phyloP scores from a whole-genome alignment of 2,888 invertebrate genomes.

The Rhamnusium bicolor region DNA sequence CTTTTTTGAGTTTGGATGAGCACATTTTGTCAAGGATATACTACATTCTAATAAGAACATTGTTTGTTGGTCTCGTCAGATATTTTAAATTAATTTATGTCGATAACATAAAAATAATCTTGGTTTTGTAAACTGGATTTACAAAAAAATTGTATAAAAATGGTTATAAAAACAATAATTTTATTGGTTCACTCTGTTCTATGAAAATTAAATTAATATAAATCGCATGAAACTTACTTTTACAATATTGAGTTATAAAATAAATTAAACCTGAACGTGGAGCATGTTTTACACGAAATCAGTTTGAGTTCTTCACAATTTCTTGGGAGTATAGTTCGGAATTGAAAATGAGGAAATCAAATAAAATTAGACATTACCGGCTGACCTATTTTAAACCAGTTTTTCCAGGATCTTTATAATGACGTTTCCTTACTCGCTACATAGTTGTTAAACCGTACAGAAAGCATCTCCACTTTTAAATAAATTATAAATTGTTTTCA shows the following conservation, averaged over 20 bases:
- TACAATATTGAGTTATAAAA: constrained; percentile 19
- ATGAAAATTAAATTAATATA: constrained; percentile 1
- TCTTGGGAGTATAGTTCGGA: constrained; percentile 51
- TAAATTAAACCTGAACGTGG: constrained; percentile 13
- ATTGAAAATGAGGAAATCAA: constrained; percentile 56
- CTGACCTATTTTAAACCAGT: constrained; percentile 57
- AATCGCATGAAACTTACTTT: background rate
- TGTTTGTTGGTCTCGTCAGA: too few species aligned
- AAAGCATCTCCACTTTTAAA: background rate
- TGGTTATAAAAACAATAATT: background rate
- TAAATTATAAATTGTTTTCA: background rate
- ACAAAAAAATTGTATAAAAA: too few species aligned
- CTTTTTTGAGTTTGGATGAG: too few species aligned
- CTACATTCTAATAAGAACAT: too few species aligned
- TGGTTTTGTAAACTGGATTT: too few species aligned
- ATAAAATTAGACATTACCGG: constrained; percentile 61
- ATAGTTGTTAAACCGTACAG: background rate
- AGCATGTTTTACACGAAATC: constrained; percentile 7
- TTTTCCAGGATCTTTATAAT: constrained; percentile 38
- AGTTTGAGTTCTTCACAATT: constrained; percentile 14
- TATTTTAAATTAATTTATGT: too few species aligned
- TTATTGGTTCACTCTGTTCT: background rate
- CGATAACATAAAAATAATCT: too few species aligned
- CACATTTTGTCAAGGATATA: too few species aligned
- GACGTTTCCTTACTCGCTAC: background rate